Evolutionary conservation across 2,888 invertebrate genomes (phyloP), one percentile per base, ranked within the genome.

Genomic region (Margaritifera margaritifera): DNA sequence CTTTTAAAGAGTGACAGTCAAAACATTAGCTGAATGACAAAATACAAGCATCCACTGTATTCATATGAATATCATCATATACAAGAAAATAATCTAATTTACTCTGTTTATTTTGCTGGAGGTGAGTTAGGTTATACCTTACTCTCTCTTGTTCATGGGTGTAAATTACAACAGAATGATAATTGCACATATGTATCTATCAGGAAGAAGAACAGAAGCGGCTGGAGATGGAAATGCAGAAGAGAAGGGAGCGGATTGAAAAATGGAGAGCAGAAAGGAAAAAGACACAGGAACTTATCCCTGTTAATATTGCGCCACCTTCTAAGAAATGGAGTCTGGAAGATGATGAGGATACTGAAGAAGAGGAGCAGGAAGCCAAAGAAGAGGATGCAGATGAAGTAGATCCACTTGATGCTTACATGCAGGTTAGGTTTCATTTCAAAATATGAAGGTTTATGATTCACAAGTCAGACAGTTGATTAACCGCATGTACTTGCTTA

Each of bases 391-490:
- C 82, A 69, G 86, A 86, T 74, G 88, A 87, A 64, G 77, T 86
- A 19, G 99, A 99, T 92, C 95, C 99, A 0, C 91, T 99, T 50
- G 99, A 99, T 92, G 99, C 98, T 8, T 99, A 95, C 87, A 99
- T 99, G 99, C 94, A 94, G 90, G 95, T 87, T 69, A 63, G 63
- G 22, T 31, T 42, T 54, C 18, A 3, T 42, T 42, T 42, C 15
- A 42, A 42, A 11, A 11, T 4, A 60, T 60, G 15, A 60, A 57
- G 50, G 27, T 52, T 50, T 42, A 42, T 42, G 42, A 42, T 42
- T 42, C 42, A 42, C 11, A 42, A 42, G n/a, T n/a, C n/a, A n/a
- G n/a, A n/a, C n/a, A n/a, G n/a, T n/a, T n/a, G n/a, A n/a, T n/a
- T n/a, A n/a, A n/a, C n/a, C n/a, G n/a, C n/a, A n/a, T n/a, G n/a